A percentile compares a stretch with the other conserved stretches of the same genome.
Evolutionary conservation across 1,140 invertebrate genomes (phyloP).

Genomic region (Eulimnadia texana): DNA sequence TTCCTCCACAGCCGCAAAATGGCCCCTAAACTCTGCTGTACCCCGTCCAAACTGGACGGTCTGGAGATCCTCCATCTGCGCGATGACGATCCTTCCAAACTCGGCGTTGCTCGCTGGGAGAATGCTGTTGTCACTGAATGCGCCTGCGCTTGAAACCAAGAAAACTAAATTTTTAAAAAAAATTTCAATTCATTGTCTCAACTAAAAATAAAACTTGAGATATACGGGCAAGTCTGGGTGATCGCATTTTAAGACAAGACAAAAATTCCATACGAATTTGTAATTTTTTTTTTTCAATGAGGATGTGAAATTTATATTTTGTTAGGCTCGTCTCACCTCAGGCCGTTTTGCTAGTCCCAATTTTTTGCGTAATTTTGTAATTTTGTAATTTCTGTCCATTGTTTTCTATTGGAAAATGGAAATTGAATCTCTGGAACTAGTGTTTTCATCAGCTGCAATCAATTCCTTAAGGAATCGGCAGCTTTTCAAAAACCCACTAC

Average conservation of each 20-base stretch:
- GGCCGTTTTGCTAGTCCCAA: background rate
- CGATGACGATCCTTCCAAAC: slow-evolving; percentile 40
- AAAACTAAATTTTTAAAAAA: too few species aligned
- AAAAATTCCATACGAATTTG: too few species aligned
- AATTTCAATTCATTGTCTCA: background rate
- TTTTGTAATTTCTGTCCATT: too few species aligned
- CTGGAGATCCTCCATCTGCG: slow-evolving; percentile 51
- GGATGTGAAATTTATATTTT: too few species aligned
- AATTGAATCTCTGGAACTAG: too few species aligned
- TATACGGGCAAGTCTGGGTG: background rate
- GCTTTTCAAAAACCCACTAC: too few species aligned
- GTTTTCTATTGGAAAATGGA: too few species aligned
- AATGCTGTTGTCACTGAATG: slow-evolving; percentile 57
- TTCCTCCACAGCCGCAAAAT: slow-evolving; percentile 30
- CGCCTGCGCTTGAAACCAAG: slow-evolving; percentile 45
- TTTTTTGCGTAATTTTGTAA: too few species aligned
- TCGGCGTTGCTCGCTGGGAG: slow-evolving; percentile 53
- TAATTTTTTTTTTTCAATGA: too few species aligned
- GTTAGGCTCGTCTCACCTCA: background rate
- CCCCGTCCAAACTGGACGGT: slow-evolving; percentile 47
- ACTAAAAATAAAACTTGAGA: background rate
- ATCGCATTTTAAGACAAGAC: background rate
- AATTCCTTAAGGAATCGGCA: too few species aligned
- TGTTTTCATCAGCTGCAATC: too few species aligned
- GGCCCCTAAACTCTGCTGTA: slow-evolving; percentile 53